Evolutionary conservation across 2,113 vertebrate genomes (phyloP).

Genomic region (Rhinolophus ferrumequinum): DNA sequence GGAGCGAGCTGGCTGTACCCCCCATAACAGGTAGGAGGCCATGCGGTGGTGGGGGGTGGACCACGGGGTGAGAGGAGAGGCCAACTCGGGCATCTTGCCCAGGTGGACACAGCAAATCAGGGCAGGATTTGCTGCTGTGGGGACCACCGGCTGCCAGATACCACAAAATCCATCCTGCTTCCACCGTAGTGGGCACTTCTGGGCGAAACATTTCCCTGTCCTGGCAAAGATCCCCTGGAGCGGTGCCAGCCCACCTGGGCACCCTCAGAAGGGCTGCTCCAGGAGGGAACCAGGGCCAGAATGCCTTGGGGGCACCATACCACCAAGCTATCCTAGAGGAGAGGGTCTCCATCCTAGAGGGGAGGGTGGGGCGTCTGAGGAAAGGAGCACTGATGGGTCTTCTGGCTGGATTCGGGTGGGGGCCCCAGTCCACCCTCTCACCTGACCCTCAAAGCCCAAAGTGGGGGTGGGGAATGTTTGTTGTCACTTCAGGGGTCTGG

Average conservation of each 20-base stretch:
- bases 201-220: not conserved
- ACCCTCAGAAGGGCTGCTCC: not conserved
- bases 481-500: not conserved
- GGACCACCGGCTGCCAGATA: not conserved
- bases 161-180: not conserved
- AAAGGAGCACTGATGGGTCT: not conserved
- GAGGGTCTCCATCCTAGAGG: not conserved
- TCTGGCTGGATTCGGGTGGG: not conserved
- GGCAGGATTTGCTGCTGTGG: not conserved
- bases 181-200: not conserved
- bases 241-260: too few species aligned
- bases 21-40: not conserved
- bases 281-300: too few species aligned
- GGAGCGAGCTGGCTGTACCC: not conserved
- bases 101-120: not conserved
- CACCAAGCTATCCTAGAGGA: not conserved
- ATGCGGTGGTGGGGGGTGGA: accelerated
- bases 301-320: not conserved
- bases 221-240: not conserved
- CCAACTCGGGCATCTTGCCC: not conserved
- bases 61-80: not conserved
- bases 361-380: not conserved
- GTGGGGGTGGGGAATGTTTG: accelerated
- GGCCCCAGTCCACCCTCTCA: not conserved
- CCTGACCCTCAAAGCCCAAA: not conserved